Evolutionary conservation across 2,888 invertebrate genomes (phyloP).

Genomic region (Tachina fera): DNA sequence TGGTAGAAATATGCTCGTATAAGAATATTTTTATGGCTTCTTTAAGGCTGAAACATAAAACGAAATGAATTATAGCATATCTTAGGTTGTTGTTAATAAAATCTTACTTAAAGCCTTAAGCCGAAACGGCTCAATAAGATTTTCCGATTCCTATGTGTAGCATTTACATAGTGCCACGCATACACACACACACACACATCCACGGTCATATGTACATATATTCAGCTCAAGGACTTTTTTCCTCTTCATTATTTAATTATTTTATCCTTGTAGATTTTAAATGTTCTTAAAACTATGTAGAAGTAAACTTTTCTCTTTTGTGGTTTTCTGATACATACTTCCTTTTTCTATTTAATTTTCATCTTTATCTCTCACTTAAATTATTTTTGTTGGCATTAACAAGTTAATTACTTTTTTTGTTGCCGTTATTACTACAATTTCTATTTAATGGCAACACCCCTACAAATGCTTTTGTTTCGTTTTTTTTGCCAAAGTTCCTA

Average conservation of each 20-base stretch:
- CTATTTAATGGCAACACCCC: background rate
- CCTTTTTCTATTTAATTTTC: slow-evolving; percentile 3
- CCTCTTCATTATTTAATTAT: slow-evolving; percentile 14
- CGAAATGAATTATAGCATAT: slow-evolving; percentile 44
- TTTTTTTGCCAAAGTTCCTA: slow-evolving; percentile 36
- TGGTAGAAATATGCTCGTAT: background rate
- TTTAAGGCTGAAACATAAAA: slow-evolving; percentile 43
- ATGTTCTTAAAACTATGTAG: slow-evolving; percentile 10
- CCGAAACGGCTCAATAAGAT: slow-evolving; percentile 30
- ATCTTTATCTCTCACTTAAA: slow-evolving; percentile 16
- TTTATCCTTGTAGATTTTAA: slow-evolving; percentile 22
- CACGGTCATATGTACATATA: background rate
- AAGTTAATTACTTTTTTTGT: slow-evolving; percentile 67
- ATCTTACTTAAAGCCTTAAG: slow-evolving; percentile 47
- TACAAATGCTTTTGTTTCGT: slow-evolving; percentile 3
- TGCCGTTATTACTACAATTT: background rate
- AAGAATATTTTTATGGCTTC: slow-evolving; percentile 43
- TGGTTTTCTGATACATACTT: background rate
- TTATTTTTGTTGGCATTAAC: slow-evolving; percentile 58
- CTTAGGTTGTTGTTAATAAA: slow-evolving; percentile 52
- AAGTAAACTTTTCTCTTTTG: slow-evolving; percentile 19
- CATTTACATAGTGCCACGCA: background rate
- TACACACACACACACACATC: background rate
- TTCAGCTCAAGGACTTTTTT: slow-evolving; percentile 55
- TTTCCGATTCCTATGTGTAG: slow-evolving; percentile 13